Conservation (phyloP, 1,140 invertebrate genomes). For the Drosophila carrolli region DNA sequence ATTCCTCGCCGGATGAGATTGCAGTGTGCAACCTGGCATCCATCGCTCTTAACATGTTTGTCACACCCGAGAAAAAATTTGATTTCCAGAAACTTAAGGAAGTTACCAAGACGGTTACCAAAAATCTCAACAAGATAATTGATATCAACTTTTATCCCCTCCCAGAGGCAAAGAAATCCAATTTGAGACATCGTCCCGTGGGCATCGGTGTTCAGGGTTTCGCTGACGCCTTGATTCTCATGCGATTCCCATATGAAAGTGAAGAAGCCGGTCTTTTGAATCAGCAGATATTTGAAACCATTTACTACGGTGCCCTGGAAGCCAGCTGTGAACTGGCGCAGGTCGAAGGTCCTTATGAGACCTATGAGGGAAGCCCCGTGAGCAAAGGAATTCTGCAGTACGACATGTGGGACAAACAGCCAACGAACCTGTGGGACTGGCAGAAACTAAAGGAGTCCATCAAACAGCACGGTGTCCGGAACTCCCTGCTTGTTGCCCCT, state of each 20-base stretch:
- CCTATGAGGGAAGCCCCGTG: conserved; percentile 95
- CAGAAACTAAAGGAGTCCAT: conserved; percentile 93
- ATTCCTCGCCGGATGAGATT: conserved; percentile 95
- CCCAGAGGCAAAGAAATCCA: conserved; percentile 94
- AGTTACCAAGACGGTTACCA: conserved; percentile 95
- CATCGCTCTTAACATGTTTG: conserved; percentile 98
- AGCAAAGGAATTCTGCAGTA: conserved; percentile 99
- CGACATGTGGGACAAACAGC: conserved; percentile 98
- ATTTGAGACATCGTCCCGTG: conserved; percentile 97
- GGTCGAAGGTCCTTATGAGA: conserved; percentile 94
- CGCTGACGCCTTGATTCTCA: conserved; percentile 97
- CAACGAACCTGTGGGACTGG: conserved; percentile 97
- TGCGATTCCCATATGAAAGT: conserved; percentile 97
- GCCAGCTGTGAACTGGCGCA: conserved; percentile 98
- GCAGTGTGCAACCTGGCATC: conserved; percentile 99
- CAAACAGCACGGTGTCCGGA: conserved; percentile 95
- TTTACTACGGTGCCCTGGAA: conserved; percentile 98
- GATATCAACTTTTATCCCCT: conserved; percentile 99
- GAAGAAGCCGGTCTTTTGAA: conserved; percentile 95
- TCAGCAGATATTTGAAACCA: conserved; percentile 98
- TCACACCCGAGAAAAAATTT: conserved; percentile 91
- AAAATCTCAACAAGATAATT: conserved; percentile 98
- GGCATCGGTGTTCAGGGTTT: conserved; percentile 98
- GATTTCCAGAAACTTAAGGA: conserved; percentile 96
- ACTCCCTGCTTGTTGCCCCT: conserved; percentile 97